phyloP scores from a whole-genome alignment of 2,797 vertebrate genomes.

The Masticophis lateralis region DNA sequence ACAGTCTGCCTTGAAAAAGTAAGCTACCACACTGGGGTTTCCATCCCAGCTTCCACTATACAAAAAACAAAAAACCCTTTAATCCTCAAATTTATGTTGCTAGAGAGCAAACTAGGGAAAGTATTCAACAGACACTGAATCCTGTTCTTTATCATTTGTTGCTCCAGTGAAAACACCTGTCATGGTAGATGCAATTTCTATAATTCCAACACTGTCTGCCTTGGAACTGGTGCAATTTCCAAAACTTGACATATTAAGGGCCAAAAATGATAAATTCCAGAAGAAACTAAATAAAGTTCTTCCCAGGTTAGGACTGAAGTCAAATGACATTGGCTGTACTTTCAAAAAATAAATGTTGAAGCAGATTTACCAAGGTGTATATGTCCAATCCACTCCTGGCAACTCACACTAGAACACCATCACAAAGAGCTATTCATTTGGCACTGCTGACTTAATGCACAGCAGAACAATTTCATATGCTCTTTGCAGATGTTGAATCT shows the following conservation, averaged over 20 bases:
- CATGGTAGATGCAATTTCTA: slow-evolving; percentile 37
- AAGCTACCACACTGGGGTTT: slow-evolving; percentile 7
- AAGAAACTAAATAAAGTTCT: slow-evolving; percentile 23
- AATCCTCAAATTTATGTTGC: slow-evolving; percentile 8
- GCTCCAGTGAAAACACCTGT: slow-evolving; percentile 54
- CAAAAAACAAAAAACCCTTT: background rate
- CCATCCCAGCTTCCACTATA: background rate
- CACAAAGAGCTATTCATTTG: background rate
- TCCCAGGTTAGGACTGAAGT: background rate
- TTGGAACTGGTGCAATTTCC: slow-evolving; percentile 24
- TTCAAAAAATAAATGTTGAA: slow-evolving; percentile 19
- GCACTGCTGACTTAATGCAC: background rate
- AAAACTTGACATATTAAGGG: slow-evolving; percentile 13
- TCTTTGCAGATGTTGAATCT: slow-evolving; percentile 5
- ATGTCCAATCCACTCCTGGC: background rate
- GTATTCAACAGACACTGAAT: slow-evolving; percentile 46
- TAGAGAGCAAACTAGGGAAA: slow-evolving; percentile 43
- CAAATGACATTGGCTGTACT: slow-evolving; percentile 17
- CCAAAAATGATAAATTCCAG: slow-evolving; percentile 15
- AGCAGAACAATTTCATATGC: background rate
- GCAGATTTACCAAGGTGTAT: background rate
- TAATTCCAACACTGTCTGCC: slow-evolving; percentile 25
- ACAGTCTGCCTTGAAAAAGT: slow-evolving; percentile 11
- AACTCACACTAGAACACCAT: background rate
- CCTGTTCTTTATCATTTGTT: slow-evolving; percentile 56